phyloP scores from a whole-genome alignment of 2,888 invertebrate genomes.

The Andrena fulva region DNA sequence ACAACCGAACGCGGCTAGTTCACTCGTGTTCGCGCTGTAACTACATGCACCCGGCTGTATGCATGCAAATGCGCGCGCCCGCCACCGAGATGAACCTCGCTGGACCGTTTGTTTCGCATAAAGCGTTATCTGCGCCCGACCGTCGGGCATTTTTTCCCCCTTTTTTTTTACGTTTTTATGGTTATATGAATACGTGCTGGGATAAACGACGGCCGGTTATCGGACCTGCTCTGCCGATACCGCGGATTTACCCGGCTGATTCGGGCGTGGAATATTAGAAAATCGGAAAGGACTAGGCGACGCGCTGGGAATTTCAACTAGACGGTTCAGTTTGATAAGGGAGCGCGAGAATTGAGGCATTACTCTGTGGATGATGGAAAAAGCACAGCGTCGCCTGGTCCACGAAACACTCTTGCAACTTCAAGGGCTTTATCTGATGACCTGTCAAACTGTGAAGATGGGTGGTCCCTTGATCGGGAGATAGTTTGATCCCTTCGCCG shows the following conservation, averaged over 20 bases:
- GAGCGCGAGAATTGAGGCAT: neutral
- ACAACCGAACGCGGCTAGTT: slow-evolving; percentile 23
- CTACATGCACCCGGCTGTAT: slow-evolving; percentile 10
- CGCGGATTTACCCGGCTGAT: slow-evolving; percentile 7
- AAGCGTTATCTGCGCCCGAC: slow-evolving; percentile 70
- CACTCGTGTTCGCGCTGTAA: neutral
- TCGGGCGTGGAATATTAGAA: slow-evolving; percentile 3
- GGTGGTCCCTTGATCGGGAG: too few relatives aligned
- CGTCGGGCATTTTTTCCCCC: slow-evolving; percentile 63
- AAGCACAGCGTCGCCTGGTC: too few relatives aligned
- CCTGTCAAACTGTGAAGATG: too few relatives aligned
- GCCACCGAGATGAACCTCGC: slow-evolving; percentile 42
- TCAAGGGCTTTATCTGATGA: too few relatives aligned
- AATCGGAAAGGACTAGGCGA: neutral
- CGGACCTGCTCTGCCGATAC: slow-evolving; percentile 53
- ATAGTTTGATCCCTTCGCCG: too few relatives aligned
- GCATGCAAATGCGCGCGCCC: slow-evolving; percentile 55
- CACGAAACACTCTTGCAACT: too few relatives aligned
- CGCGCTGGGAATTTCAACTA: neutral
- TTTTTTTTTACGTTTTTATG: slow-evolving; percentile 72
- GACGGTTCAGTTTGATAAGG: neutral
- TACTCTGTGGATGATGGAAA: too few relatives aligned
- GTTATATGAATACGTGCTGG: slow-evolving; percentile 72
- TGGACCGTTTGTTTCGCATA: slow-evolving; percentile 67
- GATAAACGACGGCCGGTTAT: slow-evolving; percentile 62